Percentiles rank a stretch among this genome's conserved stretches.
These are phyloP conservation scores for Crypturellus tataupa DNA, from an alignment of 2,797 vertebrate species.

Conservation along the genomic window DNA sequence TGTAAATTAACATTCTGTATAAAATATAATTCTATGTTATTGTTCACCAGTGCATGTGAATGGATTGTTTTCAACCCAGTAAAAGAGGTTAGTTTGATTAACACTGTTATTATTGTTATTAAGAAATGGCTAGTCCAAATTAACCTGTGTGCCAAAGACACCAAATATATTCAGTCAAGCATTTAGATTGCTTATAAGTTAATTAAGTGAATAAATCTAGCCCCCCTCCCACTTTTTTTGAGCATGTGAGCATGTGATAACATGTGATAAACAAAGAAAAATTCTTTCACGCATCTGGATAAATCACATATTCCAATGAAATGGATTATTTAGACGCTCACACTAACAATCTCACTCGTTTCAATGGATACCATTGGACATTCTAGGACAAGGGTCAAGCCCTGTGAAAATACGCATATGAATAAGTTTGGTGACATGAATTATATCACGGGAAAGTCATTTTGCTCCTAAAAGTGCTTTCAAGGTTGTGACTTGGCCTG, in stretches of 20 bases:
- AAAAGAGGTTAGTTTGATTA: slow-evolving; percentile 74
- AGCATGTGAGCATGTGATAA: neutral
- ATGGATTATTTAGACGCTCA: neutral
- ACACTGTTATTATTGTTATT: slow-evolving; percentile 72
- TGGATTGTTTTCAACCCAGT: slow-evolving; percentile 13
- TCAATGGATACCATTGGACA: neutral
- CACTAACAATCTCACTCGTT: neutral
- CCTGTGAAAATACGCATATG: neutral
- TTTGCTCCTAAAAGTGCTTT: neutral
- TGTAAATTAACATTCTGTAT: slow-evolving; percentile 4
- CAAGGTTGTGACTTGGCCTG: neutral
- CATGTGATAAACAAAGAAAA: slow-evolving; percentile 42
- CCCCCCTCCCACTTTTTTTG: neutral
- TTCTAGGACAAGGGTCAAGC: neutral
- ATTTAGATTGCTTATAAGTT: slow-evolving; percentile 71
- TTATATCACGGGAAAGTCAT: neutral
- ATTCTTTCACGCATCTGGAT: neutral
- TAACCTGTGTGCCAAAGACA: slow-evolving; percentile 68
- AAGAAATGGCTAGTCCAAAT: slow-evolving; percentile 66
- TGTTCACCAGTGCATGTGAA: neutral
- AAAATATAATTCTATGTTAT: neutral
- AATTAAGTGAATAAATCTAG: slow-evolving; percentile 56
- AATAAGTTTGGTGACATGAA: slow-evolving; percentile 8
- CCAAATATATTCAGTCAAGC: slow-evolving; percentile 67
- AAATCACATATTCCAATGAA: slow-evolving; percentile 6